A percentile compares a stretch with the other conserved stretches of the same genome.
Evolutionary conservation across 1,140 invertebrate species (phyloP).

Genomic region (Coboldia fuscipes): DNA sequence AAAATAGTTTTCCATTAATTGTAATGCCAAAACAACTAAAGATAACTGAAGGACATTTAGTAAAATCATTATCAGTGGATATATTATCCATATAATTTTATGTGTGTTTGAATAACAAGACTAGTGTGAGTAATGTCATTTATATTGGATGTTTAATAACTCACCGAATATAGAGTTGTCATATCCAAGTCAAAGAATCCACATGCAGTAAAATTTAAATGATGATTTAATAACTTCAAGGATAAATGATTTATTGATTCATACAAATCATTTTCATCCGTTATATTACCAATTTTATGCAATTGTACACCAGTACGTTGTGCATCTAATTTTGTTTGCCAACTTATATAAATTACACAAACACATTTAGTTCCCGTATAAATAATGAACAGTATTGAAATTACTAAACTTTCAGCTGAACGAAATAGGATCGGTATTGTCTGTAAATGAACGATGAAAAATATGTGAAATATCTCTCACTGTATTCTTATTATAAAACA

Average conservation of each 20-base stretch:
- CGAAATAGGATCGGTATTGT: constrained; percentile 16
- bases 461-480: too few species aligned
- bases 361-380: constrained; percentile 20
- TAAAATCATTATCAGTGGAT: too few species aligned
- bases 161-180: constrained; percentile 18
- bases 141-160: neutral
- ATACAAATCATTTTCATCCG: constrained; percentile 18
- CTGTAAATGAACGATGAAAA: constrained; percentile 4
- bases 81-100: too few species aligned
- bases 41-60: too few species aligned
- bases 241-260: constrained; percentile 19
- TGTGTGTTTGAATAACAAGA: too few species aligned
- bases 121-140: too few species aligned
- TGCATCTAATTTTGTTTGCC: constrained; percentile 18
- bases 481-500: too few species aligned
- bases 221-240: constrained; percentile 18
- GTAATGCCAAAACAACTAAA: too few species aligned
- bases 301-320: constrained; percentile 18
- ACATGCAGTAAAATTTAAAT: constrained; percentile 19
- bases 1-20: too few species aligned
- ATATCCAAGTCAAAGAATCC: constrained; percentile 21
- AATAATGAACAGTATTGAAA: constrained; percentile 12
- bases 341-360: constrained; percentile 19
- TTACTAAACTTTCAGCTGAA: constrained; percentile 15
- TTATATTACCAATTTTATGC: constrained; percentile 18